Evolutionary conservation across 2,113 vertebrate species (phyloP).

Genomic region (Phrynosoma blainvillii): DNA sequence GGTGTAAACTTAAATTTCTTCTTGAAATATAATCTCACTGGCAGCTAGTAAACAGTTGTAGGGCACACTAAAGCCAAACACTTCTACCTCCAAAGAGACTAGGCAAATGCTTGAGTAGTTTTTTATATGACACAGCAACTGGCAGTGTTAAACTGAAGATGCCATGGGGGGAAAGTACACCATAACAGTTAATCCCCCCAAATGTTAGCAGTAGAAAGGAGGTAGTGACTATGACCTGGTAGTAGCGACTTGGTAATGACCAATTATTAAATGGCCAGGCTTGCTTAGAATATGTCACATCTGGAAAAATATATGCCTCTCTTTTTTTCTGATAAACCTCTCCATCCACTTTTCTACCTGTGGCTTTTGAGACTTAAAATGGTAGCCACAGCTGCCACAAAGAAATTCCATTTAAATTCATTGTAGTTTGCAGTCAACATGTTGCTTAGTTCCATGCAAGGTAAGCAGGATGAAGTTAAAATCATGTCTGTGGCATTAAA

Average conservation of each 20-base stretch:
- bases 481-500: not conserved
- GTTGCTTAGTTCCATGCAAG: not conserved
- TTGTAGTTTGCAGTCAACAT: not conserved
- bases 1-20: not conserved
- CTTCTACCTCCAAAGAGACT: not conserved
- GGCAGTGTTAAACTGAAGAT: too few species aligned
- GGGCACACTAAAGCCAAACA: not conserved
- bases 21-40: not conserved
- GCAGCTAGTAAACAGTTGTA: not conserved
- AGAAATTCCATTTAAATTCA: not conserved
- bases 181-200: not conserved
- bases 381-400: not conserved
- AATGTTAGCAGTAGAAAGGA: not conserved
- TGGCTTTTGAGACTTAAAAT: not conserved
- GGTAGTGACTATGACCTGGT: not conserved
- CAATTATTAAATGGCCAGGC: not conserved
- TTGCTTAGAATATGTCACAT: not conserved
- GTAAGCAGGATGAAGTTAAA: not conserved
- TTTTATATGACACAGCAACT: not conserved
- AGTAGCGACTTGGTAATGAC: not conserved
- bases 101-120: not conserved
- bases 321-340: not conserved
- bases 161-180: not conserved
- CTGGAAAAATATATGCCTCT: not conserved
- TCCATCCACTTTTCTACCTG: not conserved